phyloP scores from a whole-genome alignment of 1,140 invertebrate genomes.

The Tribolium madens region DNA sequence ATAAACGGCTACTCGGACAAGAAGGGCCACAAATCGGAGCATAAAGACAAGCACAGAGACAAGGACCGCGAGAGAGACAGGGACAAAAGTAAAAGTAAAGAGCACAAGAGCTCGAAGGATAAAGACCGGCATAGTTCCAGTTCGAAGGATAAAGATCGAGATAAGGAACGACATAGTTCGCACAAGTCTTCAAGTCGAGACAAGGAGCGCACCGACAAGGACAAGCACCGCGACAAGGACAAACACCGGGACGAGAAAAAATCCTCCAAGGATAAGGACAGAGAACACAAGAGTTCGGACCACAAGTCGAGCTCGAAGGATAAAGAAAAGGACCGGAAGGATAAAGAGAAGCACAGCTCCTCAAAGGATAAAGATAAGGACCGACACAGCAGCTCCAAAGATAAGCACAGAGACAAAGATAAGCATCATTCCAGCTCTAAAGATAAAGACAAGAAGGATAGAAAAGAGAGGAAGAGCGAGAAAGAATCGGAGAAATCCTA shows the following conservation, averaged over 20 bases:
- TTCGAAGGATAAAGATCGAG: conserved; percentile 60
- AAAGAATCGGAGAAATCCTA: neutral
- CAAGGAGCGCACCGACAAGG: conserved; percentile 62
- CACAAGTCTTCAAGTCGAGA: conserved; percentile 73
- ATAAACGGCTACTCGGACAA: conserved; percentile 76
- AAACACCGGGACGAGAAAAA: conserved; percentile 65
- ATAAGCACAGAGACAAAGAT: conserved; percentile 65
- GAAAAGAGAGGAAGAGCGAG: conserved; percentile 49
- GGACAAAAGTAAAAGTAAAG: conserved; percentile 76
- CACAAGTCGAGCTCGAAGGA: conserved; percentile 68
- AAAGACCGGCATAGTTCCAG: conserved; percentile 63
- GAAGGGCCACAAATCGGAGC: conserved; percentile 77
- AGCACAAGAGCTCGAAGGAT: conserved; percentile 69
- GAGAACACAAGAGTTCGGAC: conserved; percentile 61
- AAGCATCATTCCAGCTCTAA: conserved; percentile 66
- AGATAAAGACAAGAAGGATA: conserved; percentile 67
- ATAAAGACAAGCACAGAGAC: conserved; percentile 75
- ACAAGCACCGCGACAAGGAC: conserved; percentile 65
- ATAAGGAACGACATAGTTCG: conserved; percentile 60
- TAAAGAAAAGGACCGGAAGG: conserved; percentile 60
- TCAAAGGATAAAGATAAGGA: conserved; percentile 71
- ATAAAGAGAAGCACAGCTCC: conserved; percentile 68
- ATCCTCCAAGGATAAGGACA: conserved; percentile 65
- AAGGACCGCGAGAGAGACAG: conserved; percentile 65
- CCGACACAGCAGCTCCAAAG: conserved; percentile 69